Conservation (phyloP, 2,888 invertebrate genomes). For the Heliconius hortense region DNA sequence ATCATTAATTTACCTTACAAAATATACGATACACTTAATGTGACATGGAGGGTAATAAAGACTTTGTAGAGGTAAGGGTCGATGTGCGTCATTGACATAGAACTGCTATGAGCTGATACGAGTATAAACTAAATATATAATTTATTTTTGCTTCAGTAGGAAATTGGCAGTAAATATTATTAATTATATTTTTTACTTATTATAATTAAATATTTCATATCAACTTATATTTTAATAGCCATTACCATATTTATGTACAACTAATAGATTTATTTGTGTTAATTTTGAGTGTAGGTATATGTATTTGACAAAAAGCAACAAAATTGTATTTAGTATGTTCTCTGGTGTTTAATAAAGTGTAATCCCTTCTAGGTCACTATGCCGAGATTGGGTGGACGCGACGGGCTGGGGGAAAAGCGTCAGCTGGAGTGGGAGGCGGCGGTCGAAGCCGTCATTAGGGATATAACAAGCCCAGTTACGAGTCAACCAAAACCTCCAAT, state of each 20-base stretch:
- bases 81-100: slow-evolving; percentile 24
- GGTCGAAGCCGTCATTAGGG: slow-evolving; percentile 88
- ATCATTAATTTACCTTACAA: slow-evolving; percentile 3
- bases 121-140: not conserved
- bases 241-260: not conserved
- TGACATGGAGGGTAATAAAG: slow-evolving; percentile 24
- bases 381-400: slow-evolving; percentile 83
- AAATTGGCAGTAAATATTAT: slow-evolving; percentile 10
- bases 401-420: slow-evolving; percentile 74
- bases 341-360: slow-evolving; percentile 15
- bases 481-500: slow-evolving; percentile 82
- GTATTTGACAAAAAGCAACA: not conserved
- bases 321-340: not conserved
- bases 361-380: slow-evolving; percentile 84
- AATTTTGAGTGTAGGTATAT: not conserved
- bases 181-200: not conserved
- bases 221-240: not conserved
- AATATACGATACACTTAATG: slow-evolving; percentile 7
- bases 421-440: slow-evolving; percentile 88
- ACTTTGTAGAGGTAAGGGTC: slow-evolving; percentile 31
- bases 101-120: slow-evolving; percentile 12
- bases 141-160: slow-evolving; percentile 20
- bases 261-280: too few relatives aligned
- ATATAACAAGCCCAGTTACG: slow-evolving; percentile 84
- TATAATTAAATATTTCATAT: not conserved